Evolutionary conservation across 2,113 vertebrate genomes (phyloP), one percentile per base, ranked within the genome.

Genomic region (Burhinus bistriatus): DNA sequence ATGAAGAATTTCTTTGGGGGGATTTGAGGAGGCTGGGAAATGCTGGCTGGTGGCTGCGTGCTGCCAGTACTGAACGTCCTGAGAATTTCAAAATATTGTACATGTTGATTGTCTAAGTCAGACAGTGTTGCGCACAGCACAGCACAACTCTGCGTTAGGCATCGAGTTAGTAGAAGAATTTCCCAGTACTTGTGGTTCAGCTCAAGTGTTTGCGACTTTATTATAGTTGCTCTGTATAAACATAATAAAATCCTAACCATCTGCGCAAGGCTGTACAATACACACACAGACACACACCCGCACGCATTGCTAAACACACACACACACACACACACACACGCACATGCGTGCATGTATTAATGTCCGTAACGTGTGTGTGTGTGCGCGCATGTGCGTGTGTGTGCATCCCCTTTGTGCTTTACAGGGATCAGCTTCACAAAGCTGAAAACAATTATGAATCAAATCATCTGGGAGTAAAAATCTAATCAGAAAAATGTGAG

Each of bases 401-500:
- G 64, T 15, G 38, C 59, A 23, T 8, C 3, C 40, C 40, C 91
- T 16, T 3, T 6, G 59, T 11, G 54, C 92, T 23, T 81, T 68
- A 27, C 42, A 70, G 26, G 11, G 49, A 58, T 17, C 54, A 7
- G 3, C 11, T 58, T 34, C 95, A 64, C 20, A 26, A 69, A 62
- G 79, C 90, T 93, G 96, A 94, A 75, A 93, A 14, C n/a, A 88
- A 86, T 89, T 90, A 70, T 0, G 0, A n/a, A 32, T 42, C 68
- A 75, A 96, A 78, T 93, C 88, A 86, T 86, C 90, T 86, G 88
- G 95, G 88, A 96, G 55, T 71, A 93, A 93, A 92, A 94, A 58
- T 58, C 73, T 90, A 95, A 96, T 83, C 20, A n/a, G 92, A 86
- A 97, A 96, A 96, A 96, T n/a, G 23, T 94, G 93, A 90, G 55